phyloP scores from a whole-genome alignment of 2,888 invertebrate species.

The Herminia tarsipennalis region DNA sequence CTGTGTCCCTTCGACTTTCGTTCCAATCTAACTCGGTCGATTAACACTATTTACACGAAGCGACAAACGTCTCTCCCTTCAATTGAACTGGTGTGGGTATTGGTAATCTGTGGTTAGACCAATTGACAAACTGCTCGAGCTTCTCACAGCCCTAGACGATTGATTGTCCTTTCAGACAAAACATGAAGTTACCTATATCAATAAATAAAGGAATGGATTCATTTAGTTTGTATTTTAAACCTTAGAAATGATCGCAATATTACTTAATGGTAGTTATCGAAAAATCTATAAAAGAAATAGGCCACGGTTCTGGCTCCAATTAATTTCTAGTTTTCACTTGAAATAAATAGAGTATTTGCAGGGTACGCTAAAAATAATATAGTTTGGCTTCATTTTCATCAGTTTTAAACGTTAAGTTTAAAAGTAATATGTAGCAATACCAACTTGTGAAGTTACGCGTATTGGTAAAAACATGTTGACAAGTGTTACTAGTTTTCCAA shows the following conservation, averaged over 20 bases:
- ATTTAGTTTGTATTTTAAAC: too few species aligned
- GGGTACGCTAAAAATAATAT: background rate
- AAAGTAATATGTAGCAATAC: too few species aligned
- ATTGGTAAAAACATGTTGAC: background rate
- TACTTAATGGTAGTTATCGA: too few species aligned
- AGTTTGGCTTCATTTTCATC: too few species aligned
- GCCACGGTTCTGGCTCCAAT: too few species aligned
- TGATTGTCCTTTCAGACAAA: background rate
- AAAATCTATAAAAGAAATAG: too few species aligned
- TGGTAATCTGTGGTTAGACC: constrained; percentile 9
- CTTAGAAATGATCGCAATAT: too few species aligned
- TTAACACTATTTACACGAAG: constrained; percentile 7
- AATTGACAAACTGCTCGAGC: constrained; percentile 7
- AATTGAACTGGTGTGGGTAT: constrained; percentile 1
- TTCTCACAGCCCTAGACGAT: background rate
- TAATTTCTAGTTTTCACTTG: too few species aligned
- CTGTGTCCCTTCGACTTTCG: background rate
- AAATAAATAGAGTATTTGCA: background rate
- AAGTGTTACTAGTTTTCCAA: background rate
- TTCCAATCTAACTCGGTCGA: background rate
- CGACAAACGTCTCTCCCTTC: background rate
- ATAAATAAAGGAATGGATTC: too few species aligned
- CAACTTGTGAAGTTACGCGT: too few species aligned
- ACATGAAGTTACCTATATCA: too few species aligned
- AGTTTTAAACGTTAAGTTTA: too few species aligned